phyloP scores from a whole-genome alignment of 2,797 vertebrate species.

The Lacerta viridis region DNA sequence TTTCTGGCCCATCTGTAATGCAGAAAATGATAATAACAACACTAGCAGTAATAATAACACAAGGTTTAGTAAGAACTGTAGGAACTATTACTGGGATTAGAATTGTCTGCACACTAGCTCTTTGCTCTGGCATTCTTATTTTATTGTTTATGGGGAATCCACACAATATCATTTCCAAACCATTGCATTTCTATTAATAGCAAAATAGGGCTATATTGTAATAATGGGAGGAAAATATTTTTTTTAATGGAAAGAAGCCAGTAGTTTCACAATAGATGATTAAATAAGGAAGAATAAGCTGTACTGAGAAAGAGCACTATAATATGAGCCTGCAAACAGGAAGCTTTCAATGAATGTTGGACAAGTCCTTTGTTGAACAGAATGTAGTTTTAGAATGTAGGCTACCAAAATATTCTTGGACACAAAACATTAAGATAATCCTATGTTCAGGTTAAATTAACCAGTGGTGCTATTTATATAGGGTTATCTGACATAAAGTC shows the following conservation, averaged over 20 bases:
- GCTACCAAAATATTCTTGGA: neutral
- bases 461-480: neutral
- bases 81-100: neutral
- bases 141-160: neutral
- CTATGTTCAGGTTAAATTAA: neutral
- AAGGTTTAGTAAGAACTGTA: neutral
- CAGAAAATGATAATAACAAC: neutral
- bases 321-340: neutral
- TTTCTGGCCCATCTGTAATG: slow-evolving; percentile 17
- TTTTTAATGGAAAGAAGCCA: neutral
- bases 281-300: neutral
- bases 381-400: neutral
- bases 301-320: neutral
- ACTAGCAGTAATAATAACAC: neutral
- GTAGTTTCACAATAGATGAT: neutral
- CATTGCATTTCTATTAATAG: neutral
- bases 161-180: neutral
- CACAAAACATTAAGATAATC: neutral
- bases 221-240: neutral
- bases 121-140: neutral
- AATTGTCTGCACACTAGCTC: neutral
- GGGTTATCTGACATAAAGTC: neutral
- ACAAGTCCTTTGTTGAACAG: neutral
- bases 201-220: neutral
- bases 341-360: neutral